Evolutionary conservation across 1,140 invertebrate species (phyloP), one percentile per base, ranked within the genome.

Genomic region (Centruroides vittatus): DNA sequence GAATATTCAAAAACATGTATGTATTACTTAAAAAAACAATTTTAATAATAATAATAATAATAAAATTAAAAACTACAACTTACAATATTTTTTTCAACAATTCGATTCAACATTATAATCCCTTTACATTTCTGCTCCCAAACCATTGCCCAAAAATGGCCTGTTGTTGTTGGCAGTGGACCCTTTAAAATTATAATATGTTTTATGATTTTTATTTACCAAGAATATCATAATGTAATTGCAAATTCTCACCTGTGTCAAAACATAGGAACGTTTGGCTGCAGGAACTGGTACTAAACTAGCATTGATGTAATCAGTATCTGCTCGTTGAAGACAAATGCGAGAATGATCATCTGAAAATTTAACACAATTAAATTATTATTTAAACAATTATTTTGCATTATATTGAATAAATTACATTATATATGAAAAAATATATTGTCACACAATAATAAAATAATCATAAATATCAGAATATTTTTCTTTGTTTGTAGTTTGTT

Each of bases 81-180:
- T 56, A 61, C 56, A n/a, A 53, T 49, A 50, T 87, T 86, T 72
- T 94, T 95, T 75, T 98, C 93, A 63, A 94, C 85, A 35, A 95
- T 77, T 78, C 88, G 91, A 74, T 97, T 98, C 55, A 98, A 79
- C 94, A 98, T 98, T 48, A 97, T 76, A 68, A 97, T 86, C 23
- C 86, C 90, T 75, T 82, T 86, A 60, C 83, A 84, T 58, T 88
- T 84, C 74, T 96, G 92, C 77, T 98, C 91, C 94, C 93, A 98
- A 7, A 96, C 82, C 93, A 98, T 97, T 35, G 93, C 73, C 95
- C 95, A 98, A 73, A 98, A 98, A 73, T 98, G 93, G 54, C 83
- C 82, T 55, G 86, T 82, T 35, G 93, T 98, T 66, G 82, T 79
- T 62, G 82, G 79, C 57, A 98, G 76, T 6, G 95, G 93, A 59